Evolutionary conservation across 2,113 vertebrate species (phyloP).

Genomic region (Mobula birostris): DNA sequence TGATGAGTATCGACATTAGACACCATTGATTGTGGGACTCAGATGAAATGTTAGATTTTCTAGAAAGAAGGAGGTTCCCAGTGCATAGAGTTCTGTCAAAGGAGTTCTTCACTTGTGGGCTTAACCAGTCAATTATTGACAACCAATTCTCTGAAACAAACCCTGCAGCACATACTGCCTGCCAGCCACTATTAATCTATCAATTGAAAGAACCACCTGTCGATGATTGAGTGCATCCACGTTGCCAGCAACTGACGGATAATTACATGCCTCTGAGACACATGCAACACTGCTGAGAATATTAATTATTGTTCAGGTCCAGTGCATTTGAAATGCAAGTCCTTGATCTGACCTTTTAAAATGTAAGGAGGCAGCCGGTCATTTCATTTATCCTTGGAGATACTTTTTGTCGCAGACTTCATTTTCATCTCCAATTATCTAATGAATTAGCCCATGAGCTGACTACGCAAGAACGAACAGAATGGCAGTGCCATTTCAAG

Average conservation of each 20-base stretch:
- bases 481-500: neutral
- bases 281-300: neutral
- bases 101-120: neutral
- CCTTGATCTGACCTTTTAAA: neutral
- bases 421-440: conserved; percentile 22
- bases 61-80: neutral
- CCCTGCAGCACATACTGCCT: neutral
- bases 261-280: neutral
- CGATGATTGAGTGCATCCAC: neutral
- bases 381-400: neutral
- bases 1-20: neutral
- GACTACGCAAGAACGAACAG: neutral
- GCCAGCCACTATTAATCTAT: neutral
- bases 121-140: neutral
- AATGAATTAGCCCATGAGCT: neutral
- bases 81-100: neutral
- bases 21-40: neutral
- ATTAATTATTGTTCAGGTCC: conserved; percentile 12
- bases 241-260: neutral
- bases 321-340: conserved; percentile 17
- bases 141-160: neutral
- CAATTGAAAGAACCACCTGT: neutral
- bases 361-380: neutral
- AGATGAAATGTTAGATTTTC: neutral
- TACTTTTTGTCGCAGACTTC: neutral